Evolutionary conservation across 2,888 invertebrate genomes (phyloP).

Genomic region (Nomada lathburiana): DNA sequence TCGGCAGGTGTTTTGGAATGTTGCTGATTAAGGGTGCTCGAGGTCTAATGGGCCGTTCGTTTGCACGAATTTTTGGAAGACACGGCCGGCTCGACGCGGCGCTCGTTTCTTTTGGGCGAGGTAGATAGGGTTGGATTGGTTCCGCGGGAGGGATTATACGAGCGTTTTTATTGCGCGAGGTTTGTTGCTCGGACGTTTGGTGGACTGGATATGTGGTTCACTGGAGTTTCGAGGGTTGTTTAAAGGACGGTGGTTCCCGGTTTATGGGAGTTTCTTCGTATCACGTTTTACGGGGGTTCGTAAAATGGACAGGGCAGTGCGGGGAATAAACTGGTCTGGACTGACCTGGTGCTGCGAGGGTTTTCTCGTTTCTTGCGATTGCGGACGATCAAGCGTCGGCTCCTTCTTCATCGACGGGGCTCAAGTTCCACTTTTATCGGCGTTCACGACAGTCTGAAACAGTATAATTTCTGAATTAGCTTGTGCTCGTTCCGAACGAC

Average conservation of each 20-base stretch:
- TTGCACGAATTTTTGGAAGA: neutral
- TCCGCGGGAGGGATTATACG: no score
- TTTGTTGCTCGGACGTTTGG: neutral
- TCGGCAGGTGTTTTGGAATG: slow-evolving; percentile 38
- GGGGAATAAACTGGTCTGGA: slow-evolving; percentile 35
- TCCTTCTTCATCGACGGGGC: neutral
- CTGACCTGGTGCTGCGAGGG: slow-evolving; percentile 27
- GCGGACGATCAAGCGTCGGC: neutral
- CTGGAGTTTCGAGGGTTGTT: neutral
- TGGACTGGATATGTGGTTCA: neutral
- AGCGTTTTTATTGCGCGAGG: neutral
- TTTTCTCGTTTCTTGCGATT: neutral
- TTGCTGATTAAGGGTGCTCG: slow-evolving; percentile 18
- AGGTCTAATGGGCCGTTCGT: neutral
- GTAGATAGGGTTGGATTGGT: neutral
- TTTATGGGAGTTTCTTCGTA: slow-evolving; percentile 12
- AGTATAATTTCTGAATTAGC: neutral
- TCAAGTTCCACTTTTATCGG: neutral
- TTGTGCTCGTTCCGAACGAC: no score
- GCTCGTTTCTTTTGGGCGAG: neutral
- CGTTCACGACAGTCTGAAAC: neutral
- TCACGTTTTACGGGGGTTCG: slow-evolving; percentile 23
- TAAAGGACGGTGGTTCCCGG: neutral
- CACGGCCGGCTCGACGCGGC: neutral
- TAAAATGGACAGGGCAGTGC: slow-evolving; percentile 1